Percentiles rank a stretch among this genome's conserved stretches.
Evolutionary conservation across 2,888 invertebrate species (phyloP).

Genomic region (Tiphia femorata): DNA sequence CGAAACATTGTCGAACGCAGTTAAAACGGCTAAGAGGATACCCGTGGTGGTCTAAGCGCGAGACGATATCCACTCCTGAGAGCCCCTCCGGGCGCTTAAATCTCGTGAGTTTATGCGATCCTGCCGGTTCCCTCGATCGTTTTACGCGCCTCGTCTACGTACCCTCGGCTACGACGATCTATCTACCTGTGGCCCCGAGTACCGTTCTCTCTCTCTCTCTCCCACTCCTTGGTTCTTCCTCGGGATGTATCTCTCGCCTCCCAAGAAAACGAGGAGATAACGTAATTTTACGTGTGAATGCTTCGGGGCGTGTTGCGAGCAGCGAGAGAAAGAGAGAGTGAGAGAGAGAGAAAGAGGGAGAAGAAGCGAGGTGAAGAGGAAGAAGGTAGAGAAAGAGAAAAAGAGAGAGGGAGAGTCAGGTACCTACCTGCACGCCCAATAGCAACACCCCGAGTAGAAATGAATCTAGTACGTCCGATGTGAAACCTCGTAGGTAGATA

Average conservation of each 20-base stretch:
- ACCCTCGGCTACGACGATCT: constrained; percentile 43
- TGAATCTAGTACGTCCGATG: no score
- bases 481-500: no score
- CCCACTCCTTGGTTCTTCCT: not conserved
- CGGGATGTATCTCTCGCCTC: constrained; percentile 50
- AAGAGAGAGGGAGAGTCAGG: constrained; percentile 43
- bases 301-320: constrained; percentile 54
- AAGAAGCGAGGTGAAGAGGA: no score
- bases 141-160: constrained; percentile 46
- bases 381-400: constrained; percentile 35
- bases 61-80: constrained; percentile 47
- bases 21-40: constrained; percentile 24
- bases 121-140: constrained; percentile 48
- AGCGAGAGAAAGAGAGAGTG: not conserved
- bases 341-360: not conserved
- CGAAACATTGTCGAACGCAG: constrained; percentile 29
- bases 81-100: constrained; percentile 42
- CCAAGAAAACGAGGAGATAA: constrained; percentile 58
- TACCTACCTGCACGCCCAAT: constrained; percentile 57
- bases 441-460: constrained; percentile 43
- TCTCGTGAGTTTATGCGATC: constrained; percentile 48
- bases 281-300: constrained; percentile 64
- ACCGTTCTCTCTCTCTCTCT: constrained; percentile 16
- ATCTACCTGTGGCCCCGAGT: constrained; percentile 47
- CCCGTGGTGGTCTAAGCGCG: constrained; percentile 42